Evolutionary conservation across 2,113 vertebrate genomes (phyloP).

Genomic region (Ceyx cyanopectus): DNA sequence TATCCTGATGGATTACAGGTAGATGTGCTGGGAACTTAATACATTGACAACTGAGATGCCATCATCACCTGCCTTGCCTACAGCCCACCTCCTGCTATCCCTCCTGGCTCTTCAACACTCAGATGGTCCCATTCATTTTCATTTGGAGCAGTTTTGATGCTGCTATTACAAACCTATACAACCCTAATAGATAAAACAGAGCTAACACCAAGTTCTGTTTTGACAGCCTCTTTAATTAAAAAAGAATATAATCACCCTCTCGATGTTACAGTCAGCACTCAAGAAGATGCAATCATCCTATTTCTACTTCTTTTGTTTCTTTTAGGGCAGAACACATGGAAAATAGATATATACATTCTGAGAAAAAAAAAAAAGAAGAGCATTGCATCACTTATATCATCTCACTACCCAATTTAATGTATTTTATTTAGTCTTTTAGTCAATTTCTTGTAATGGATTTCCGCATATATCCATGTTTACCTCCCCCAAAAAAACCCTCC

Average conservation of each 20-base stretch:
- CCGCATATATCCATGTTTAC: too few species aligned
- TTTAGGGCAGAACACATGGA: background rate
- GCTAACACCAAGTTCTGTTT: background rate
- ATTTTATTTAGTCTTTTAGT: conserved; percentile 20
- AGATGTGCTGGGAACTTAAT: background rate
- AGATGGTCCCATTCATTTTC: background rate
- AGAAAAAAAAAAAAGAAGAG: too few species aligned
- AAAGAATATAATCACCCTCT: background rate
- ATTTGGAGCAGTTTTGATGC: background rate
- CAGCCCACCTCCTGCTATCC: background rate
- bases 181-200: background rate
- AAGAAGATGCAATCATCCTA: background rate
- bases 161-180: background rate
- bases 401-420: background rate
- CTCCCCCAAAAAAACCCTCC: too few species aligned
- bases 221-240: background rate
- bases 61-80: background rate
- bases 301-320: background rate
- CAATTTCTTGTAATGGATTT: background rate
- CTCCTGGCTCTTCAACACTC: background rate
- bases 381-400: background rate
- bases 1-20: background rate
- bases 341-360: background rate
- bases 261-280: background rate
- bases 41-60: background rate